Evolutionary conservation across 2,113 vertebrate species (phyloP).

Genomic region (Tapirus terrestris): DNA sequence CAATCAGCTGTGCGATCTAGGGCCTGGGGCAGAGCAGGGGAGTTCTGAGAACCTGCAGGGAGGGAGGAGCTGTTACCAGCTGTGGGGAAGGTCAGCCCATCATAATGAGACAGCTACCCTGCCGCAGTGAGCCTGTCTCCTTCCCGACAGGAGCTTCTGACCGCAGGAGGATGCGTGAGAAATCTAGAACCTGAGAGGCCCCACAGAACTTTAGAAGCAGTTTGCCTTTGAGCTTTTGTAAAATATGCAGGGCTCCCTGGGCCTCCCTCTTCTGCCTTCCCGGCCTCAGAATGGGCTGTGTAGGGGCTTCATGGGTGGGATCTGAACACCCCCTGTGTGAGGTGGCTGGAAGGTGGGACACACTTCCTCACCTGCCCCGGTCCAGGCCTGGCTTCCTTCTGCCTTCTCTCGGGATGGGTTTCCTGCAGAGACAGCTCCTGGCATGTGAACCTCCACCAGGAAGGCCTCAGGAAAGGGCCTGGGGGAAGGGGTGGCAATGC

Average conservation of each 20-base stretch:
- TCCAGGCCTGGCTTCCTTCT: background rate
- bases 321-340: background rate
- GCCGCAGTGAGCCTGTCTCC: background rate
- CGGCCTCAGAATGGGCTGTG: background rate
- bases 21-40: background rate
- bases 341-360: background rate
- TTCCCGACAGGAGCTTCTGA: background rate
- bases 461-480: background rate
- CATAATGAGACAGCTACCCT: background rate
- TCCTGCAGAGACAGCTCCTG: background rate
- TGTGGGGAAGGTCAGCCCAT: background rate
- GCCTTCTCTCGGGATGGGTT: background rate
- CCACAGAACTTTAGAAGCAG: background rate
- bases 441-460: background rate
- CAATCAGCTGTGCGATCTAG: background rate
- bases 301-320: no score
- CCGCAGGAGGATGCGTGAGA: background rate
- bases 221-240: background rate
- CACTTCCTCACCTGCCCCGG: rapidly evolving
- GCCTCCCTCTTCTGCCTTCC: background rate
- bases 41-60: background rate
- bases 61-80: background rate
- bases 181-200: background rate
- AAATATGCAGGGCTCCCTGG: background rate
- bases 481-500: background rate